phyloP scores from a whole-genome alignment of 1,140 invertebrate species.

The Epicauta chinensis region DNA sequence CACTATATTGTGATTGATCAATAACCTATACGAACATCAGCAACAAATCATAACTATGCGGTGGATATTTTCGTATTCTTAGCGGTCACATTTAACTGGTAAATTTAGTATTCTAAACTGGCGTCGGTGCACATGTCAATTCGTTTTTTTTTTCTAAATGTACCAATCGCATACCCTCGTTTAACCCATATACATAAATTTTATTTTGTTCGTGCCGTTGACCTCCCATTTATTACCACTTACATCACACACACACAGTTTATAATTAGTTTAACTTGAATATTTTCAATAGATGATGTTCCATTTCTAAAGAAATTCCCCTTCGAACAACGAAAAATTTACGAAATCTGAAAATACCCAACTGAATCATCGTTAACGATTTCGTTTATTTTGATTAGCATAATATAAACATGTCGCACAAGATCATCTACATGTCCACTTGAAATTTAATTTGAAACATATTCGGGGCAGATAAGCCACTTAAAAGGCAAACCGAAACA shows the following conservation, averaged over 20 bases:
- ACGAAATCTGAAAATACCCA: not conserved
- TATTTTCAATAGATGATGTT: conserved; percentile 6
- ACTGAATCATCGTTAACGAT: not conserved
- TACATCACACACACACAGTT: conserved; percentile 10
- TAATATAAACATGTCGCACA: too few relatives aligned
- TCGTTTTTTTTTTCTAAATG: conserved; percentile 21
- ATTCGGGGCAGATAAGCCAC: too few relatives aligned
- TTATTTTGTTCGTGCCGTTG: conserved; percentile 22
- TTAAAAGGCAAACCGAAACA: too few relatives aligned
- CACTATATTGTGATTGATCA: not conserved
- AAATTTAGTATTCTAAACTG: conserved; percentile 22
- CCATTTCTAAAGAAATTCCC: not conserved
- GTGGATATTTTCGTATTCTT: conserved; percentile 15
- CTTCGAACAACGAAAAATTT: not conserved
- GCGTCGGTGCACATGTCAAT: conserved; percentile 17
- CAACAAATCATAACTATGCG: too few relatives aligned
- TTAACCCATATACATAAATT: conserved; percentile 30
- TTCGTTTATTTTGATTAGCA: not conserved
- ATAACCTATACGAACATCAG: too few relatives aligned
- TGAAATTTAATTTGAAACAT: too few relatives aligned
- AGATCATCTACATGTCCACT: too few relatives aligned
- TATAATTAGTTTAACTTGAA: not conserved
- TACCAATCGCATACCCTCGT: conserved; percentile 20
- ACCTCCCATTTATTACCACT: conserved; percentile 18
- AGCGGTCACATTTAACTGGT: conserved; percentile 5